phyloP scores from a whole-genome alignment of 2,797 vertebrate genomes.

The Tenualosa thibaudeaui region DNA sequence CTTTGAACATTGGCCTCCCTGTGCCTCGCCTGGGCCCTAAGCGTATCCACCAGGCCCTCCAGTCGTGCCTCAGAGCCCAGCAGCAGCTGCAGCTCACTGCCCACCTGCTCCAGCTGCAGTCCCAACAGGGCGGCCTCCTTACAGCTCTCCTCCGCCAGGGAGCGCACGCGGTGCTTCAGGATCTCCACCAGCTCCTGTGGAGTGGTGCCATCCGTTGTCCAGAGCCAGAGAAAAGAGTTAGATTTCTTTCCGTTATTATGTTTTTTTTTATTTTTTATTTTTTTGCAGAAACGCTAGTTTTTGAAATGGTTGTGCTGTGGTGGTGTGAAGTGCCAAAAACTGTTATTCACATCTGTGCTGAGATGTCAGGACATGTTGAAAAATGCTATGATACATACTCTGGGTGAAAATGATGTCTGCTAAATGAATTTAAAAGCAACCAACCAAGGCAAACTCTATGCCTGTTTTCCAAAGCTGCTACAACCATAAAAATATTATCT shows the following conservation, averaged over 20 bases:
- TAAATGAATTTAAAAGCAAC: neutral
- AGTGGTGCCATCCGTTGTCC: too few species aligned
- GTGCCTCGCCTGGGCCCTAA: slow-evolving; percentile 62
- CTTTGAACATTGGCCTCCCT: slow-evolving; percentile 49
- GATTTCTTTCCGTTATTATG: neutral
- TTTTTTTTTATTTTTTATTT: neutral
- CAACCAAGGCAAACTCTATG: neutral
- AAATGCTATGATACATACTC: neutral
- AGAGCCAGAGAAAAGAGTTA: neutral
- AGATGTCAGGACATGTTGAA: neutral
- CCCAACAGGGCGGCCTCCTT: slow-evolving; percentile 48
- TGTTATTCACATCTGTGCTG: neutral
- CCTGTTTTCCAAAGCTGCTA: neutral
- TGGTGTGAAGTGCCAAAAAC: neutral
- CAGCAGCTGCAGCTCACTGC: slow-evolving; percentile 66
- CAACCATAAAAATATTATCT: neutral
- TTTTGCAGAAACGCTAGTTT: neutral
- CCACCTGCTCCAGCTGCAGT: slow-evolving; percentile 67
- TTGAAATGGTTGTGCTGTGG: neutral
- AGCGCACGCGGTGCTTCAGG: slow-evolving; percentile 59
- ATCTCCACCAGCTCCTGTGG: slow-evolving; percentile 61
- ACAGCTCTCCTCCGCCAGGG: slow-evolving; percentile 57
- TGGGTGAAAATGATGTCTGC: neutral
- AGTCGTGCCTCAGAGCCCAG: slow-evolving; percentile 73
- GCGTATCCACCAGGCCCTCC: slow-evolving; percentile 72